A percentile compares a stretch with the other conserved stretches of the same genome.
phyloP scores from a whole-genome alignment of 1,140 invertebrate species.

The Ridgeia piscesae region DNA sequence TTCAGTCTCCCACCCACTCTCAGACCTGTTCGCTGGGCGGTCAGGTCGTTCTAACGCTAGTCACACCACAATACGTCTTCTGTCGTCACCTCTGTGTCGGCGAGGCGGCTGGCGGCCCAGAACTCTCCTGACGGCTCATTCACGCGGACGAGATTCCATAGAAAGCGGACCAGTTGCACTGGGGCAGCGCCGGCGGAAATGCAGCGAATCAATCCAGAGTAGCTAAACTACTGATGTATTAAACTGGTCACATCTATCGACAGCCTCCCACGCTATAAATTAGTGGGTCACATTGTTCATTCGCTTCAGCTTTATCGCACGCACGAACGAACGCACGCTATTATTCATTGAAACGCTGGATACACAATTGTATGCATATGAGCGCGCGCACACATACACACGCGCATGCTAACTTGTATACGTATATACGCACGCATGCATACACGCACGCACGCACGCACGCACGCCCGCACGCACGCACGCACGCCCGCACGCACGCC shows the following conservation, averaged over 20 bases:
- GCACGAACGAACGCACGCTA: not conserved
- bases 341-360: not conserved
- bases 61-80: not conserved
- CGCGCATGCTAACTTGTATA: not conserved
- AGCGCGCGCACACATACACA: not conserved
- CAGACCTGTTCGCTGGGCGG: not conserved
- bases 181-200: not conserved
- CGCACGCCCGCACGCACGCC: not conserved
- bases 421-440: too few relatives aligned
- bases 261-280: not conserved
- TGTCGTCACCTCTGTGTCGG: not conserved
- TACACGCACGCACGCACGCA: too few relatives aligned
- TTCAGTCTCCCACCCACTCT: not conserved
- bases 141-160: not conserved
- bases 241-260: not conserved
- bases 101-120: not conserved
- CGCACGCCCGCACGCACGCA: not conserved
- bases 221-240: slow-evolving; percentile 1
- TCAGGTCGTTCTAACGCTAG: not conserved
- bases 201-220: not conserved
- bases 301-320: not conserved
- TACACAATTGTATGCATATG: not conserved
- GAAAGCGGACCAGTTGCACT: not conserved
- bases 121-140: not conserved
- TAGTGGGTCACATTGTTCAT: not conserved